A percentile compares a stretch with the other conserved stretches of the same genome.
phyloP scores from a whole-genome alignment of 1,140 invertebrate species.

The Panulirus ornatus region DNA sequence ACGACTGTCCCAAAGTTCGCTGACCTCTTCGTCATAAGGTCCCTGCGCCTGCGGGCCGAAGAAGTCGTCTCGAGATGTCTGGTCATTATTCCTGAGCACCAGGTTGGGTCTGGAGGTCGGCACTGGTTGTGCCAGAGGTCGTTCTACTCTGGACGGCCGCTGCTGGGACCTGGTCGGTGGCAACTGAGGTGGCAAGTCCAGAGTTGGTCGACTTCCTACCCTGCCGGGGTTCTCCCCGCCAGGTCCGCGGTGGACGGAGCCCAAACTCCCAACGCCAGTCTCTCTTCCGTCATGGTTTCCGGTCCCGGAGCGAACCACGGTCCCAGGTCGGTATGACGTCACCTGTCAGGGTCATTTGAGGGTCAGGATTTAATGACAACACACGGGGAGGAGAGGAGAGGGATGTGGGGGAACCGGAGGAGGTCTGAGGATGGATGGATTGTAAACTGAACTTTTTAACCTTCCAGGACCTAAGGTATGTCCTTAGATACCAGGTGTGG shows the following conservation, averaged over 20 bases:
- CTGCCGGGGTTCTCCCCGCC: constrained; percentile 39
- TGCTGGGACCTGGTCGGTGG: constrained; percentile 59
- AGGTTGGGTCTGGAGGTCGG: constrained; percentile 33
- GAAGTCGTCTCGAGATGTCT: neutral
- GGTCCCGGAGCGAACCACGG: constrained; percentile 51
- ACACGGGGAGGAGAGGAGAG: too few species aligned
- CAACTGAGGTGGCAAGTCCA: constrained; percentile 74
- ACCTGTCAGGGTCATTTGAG: constrained; percentile 7
- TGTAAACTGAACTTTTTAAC: too few species aligned
- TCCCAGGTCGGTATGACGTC: constrained; percentile 75
- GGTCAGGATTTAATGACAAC: neutral
- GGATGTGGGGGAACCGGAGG: too few species aligned
- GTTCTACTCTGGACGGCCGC: constrained; percentile 30
- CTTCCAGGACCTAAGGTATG: too few species aligned
- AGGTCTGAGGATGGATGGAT: too few species aligned
- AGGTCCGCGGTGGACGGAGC: constrained; percentile 62
- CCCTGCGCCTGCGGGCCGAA: constrained; percentile 30
- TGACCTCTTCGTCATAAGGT: constrained; percentile 55
- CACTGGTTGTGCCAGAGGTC: constrained; percentile 34
- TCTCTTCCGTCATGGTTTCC: neutral
- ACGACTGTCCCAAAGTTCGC: neutral
- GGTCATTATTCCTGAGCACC: constrained; percentile 29
- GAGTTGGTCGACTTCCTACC: neutral
- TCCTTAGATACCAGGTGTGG: too few species aligned
- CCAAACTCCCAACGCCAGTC: constrained; percentile 37